Percentiles rank a stretch among this genome's conserved stretches.
Evolutionary conservation across 1,140 invertebrate species (phyloP).

Genomic region (Platyscapa corneri): DNA sequence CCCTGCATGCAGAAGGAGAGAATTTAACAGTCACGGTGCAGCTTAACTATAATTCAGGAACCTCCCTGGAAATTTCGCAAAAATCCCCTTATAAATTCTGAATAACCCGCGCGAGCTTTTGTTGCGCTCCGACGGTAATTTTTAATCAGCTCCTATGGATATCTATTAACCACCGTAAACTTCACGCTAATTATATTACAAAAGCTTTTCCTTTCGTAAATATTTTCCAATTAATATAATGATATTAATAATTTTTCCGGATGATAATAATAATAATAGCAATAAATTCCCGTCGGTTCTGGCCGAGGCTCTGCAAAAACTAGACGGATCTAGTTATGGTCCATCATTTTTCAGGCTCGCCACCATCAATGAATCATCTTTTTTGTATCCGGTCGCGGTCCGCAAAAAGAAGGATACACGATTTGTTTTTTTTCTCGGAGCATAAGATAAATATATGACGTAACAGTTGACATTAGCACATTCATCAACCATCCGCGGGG

Average conservation of each 20-base stretch:
- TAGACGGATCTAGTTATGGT: neutral
- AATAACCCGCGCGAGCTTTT: too few species aligned
- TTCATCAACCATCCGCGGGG: conserved; percentile 20
- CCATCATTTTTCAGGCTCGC: neutral
- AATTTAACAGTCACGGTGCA: neutral
- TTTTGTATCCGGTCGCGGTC: too few species aligned
- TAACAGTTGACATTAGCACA: conserved; percentile 27
- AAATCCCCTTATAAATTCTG: neutral
- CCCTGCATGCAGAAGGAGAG: neutral
- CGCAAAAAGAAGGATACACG: neutral
- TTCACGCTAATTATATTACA: neutral
- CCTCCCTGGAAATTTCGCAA: too few species aligned
- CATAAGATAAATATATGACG: conserved; percentile 13
- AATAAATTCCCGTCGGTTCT: neutral
- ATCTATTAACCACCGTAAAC: neutral
- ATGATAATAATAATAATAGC: too few species aligned
- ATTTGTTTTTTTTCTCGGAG: neutral
- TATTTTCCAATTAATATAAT: neutral
- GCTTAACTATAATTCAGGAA: neutral
- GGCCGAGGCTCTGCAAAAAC: neutral
- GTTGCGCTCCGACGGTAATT: neutral
- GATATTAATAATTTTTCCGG: too few species aligned
- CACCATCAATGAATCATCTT: conserved; percentile 17
- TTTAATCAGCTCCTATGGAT: neutral
- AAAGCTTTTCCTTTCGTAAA: neutral